Base-by-base conservation (phyloP, 30 jellyfish, hydroid and myxozoan genomes). In the Aurelia sp. region DNA sequence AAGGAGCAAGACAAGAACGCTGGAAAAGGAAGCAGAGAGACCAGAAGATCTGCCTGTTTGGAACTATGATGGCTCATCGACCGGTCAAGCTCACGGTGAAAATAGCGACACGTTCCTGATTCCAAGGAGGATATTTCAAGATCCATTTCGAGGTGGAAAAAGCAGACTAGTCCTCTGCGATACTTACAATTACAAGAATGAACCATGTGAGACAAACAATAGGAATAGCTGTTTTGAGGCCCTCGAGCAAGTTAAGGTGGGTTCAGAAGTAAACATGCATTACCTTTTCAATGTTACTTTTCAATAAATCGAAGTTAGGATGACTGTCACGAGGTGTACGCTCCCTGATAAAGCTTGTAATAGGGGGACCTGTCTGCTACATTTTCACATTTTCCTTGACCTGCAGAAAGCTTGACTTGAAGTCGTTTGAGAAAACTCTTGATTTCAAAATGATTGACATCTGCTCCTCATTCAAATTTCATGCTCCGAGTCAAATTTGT, bases 21-120 rank as follows among this genome's bases (percentile, higher is more conserved):
- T 92, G 9, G 93, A 86, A 47, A 69, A 65, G 73, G 97, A 92
- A 22, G 97, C 98, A 21, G 80, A 59, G 59, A 61, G 84, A 18
- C 92, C 92, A 27, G 96, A 78, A 19, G 89, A 92, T 51, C 59
- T 92, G 41, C 97, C 97, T 10, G 81, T 92, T 22, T 92, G 98
- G 98, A 92, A 92, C 80, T 92, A 70, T 87, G 98, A 92, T 76
- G 98, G 98, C 12, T 92, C 98, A 9, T 92, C 98, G 22, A 92
- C 98, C 11, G 97, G 97, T 62, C 98, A 92, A 71, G 98, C 98
- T 7, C 53, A 23, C 1, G 98, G 98, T 7, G 30, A 77, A 59
- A 92, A 92, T 93, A 92, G 98, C 57, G 98, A 92, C 72, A 79
- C 90, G n/a, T 92, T 79, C 50, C 62, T 92, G 74, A 82, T 78